These are phyloP conservation scores for Neolamprologus tretocephalus DNA, from an alignment of 2,113 vertebrate species.

Conservation along the genomic window DNA sequence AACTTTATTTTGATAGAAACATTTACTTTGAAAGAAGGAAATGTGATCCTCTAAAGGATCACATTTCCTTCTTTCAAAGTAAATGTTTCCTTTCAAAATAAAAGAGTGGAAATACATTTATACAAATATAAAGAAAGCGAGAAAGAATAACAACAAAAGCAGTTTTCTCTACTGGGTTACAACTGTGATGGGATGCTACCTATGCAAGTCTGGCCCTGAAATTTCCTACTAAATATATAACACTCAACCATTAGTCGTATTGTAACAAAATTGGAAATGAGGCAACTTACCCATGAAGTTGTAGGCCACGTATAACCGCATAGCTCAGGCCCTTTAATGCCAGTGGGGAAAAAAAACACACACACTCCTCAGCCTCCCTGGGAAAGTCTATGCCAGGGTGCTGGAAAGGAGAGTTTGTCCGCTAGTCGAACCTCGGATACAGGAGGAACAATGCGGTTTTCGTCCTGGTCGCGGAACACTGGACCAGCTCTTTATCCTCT, in stretches of 20 bases:
- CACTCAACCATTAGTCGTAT: fast-evolving
- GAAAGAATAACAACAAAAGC: neutral
- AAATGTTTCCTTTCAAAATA: neutral
- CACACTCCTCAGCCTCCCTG: too few species aligned
- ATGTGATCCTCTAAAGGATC: too few species aligned
- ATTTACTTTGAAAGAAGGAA: too few species aligned
- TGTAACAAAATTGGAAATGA: neutral
- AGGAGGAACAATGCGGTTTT: too few species aligned
- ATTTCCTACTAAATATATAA: neutral
- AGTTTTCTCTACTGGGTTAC: neutral
- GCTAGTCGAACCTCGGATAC: too few species aligned
- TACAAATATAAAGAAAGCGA: fast-evolving
- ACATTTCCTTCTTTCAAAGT: neutral
- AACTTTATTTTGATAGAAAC: too few species aligned
- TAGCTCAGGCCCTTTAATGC: neutral
- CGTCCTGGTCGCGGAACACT: too few species aligned
- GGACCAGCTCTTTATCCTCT: too few species aligned
- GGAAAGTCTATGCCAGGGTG: too few species aligned
- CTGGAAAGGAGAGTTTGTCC: too few species aligned
- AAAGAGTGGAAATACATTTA: neutral
- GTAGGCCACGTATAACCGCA: fast-evolving
- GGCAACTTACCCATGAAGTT: neutral
- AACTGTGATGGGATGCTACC: neutral
- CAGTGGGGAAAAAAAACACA: neutral
- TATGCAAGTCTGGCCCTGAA: neutral